Base-by-base conservation (phyloP, 2,888 invertebrate species). In the Polyommatus iphigenia region DNA sequence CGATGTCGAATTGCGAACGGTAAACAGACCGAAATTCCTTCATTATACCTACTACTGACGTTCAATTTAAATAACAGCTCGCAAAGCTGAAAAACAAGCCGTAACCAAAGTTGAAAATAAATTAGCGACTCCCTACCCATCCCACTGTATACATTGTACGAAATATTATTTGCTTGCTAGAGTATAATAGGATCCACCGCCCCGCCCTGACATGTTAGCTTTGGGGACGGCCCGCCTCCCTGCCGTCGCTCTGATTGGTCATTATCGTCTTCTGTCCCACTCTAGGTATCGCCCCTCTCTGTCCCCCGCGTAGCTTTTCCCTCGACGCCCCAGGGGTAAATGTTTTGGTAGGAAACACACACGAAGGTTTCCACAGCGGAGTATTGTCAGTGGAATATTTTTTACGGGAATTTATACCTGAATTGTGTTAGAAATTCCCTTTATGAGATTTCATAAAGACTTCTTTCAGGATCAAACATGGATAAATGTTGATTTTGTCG, bases 81-180 rank as follows among this genome's bases (percentile, higher is more conserved):
- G 91, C 90, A 92, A 93, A 92, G 93, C 94, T 94, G 94, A 94
- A 93, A 94, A 93, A 94, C 94, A 94, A 94, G 91, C 92, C 91
- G 88, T 90, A 92, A 93, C 93, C 94, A 90, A 93, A 93, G 93
- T 94, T 93, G 93, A 90, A 92, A 93, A 93, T 93, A 93, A 94
- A 94, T 94, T 94, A 94, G 94, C 92, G 87, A 86, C 82, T 78
- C 75, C 87, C 87, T 85, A 85, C 85, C 87, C 88, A 89, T 85
- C 88, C 92, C 94, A 95, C 95, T 95, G 95, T 95, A 95, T 95
- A 96, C 95, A 95, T 95, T 96, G 95, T 95, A 95, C 95, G 95
- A 95, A 95, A 95, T 95, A 96, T 95, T 95, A 96, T 96, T 96
- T 95, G 95, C 95, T 95, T 95, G 94, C 95, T 94, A 94, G 94